Evolutionary conservation across 2,797 vertebrate genomes (phyloP), one percentile per base, ranked within the genome.

Genomic region (Spatula clypeata): DNA sequence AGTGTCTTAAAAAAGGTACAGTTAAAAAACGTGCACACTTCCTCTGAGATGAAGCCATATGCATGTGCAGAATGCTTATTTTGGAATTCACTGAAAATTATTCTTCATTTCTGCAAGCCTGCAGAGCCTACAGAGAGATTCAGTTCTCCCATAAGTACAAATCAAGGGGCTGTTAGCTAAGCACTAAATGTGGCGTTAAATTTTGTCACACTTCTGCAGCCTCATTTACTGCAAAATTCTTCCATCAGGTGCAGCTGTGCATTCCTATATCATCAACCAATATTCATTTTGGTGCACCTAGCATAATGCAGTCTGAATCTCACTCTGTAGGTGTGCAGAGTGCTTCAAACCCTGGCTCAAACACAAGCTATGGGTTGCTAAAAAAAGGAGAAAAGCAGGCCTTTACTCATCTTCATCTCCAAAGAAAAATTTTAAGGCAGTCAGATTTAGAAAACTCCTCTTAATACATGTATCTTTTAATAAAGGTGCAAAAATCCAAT

Each of bases 71-170:
- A 94, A 84, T 70, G 53, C 60, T 94, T 92, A 84, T 70, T 96
- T 81, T 85, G 90, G 70, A 93, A 82, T 91, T 45, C 84, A 88
- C 66, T 76, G n/a, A 70, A 90, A 91, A 88, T 81, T 70, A 71
- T 67, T 84, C 62, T 66, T 62, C 6, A 29, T 84, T 94, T 79
- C 76, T 91, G 49, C 32, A 88, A 44, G 55, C 21, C 73, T 79
- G 36, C 51, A 75, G 79, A 94, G 64, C 20, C 49, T 76, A 79
- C 26, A 64, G 1, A 57, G 44, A 79, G 72, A 79, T 70, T 69
- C 1, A 8, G 26, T n/a, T 88, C 47, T 84, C 77, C 38, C 18
- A 0, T 13, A 80, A 69, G 40, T 34, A 62, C 27, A 83, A 95
- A 70, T 72, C 23, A 5, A 79, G n/a, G 60, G 15, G 32, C 44